Conservation (phyloP, 2,113 vertebrate species). For the Bombycilla garrulus region DNA sequence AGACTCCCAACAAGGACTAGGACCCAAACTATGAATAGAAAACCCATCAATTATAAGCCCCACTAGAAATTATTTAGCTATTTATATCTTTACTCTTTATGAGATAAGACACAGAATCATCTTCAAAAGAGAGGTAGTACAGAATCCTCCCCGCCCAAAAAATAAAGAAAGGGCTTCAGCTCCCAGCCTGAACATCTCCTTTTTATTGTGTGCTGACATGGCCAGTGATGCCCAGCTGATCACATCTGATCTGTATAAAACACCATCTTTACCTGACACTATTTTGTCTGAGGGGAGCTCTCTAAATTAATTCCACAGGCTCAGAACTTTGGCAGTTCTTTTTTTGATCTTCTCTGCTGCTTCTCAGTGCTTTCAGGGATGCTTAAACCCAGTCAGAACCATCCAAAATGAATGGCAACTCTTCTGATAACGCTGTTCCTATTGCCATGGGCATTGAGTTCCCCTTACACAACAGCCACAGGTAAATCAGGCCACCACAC, state of each 20-base stretch:
- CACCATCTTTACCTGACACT: neutral
- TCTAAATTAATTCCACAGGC: slow-evolving; percentile 29
- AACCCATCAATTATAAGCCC: neutral
- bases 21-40: neutral
- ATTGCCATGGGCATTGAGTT: neutral
- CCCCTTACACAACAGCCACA: neutral
- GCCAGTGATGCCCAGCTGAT: slow-evolving; percentile 7
- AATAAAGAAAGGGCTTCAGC: neutral
- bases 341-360: slow-evolving; percentile 37
- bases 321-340: neutral
- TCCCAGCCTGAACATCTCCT: neutral
- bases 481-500: neutral
- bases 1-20: neutral
- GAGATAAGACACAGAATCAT: neutral
- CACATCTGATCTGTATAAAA: neutral
- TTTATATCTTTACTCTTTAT: neutral
- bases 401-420: neutral
- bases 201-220: neutral
- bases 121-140: neutral
- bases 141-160: neutral
- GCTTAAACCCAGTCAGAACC: neutral
- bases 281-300: neutral
- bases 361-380: neutral
- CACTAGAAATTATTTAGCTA: neutral
- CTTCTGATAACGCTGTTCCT: neutral